These are phyloP conservation scores for Tetragonula carbonaria DNA, from an alignment of 2,888 invertebrate genomes.

Conservation along the genomic window DNA sequence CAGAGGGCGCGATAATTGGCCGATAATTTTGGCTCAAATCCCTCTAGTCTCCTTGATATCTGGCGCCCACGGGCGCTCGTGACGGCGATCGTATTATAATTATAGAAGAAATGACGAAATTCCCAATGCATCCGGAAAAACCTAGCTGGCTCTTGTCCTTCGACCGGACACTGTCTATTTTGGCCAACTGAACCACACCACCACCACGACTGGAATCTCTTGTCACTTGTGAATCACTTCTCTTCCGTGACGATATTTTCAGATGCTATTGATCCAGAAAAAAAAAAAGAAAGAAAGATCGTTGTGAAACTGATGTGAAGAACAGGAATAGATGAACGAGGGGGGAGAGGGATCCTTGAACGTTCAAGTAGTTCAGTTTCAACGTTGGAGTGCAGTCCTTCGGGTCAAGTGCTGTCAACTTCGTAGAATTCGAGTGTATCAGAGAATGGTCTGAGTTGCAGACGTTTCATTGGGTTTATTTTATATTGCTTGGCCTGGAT, in stretches of 20 bases:
- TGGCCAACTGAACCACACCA: background rate
- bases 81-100: constrained; percentile 37
- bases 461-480: background rate
- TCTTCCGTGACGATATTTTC: background rate
- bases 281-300: background rate
- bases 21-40: constrained; percentile 57
- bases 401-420: constrained; percentile 17
- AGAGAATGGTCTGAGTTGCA: background rate
- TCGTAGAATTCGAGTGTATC: background rate
- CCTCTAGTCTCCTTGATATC: constrained; percentile 57
- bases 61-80: constrained; percentile 11
- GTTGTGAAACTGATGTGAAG: background rate
- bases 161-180: constrained; percentile 8
- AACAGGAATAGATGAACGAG: background rate
- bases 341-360: background rate
- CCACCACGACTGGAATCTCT: background rate
- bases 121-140: constrained; percentile 18
- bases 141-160: background rate
- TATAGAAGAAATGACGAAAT: constrained; percentile 54
- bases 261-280: background rate
- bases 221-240: no score
- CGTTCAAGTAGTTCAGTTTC: constrained; percentile 4
- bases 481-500: background rate
- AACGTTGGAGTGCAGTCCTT: constrained; percentile 5
- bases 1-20: constrained; percentile 47